Base-by-base conservation (phyloP, 2,797 vertebrate species). In the Coranthus polyacanthus region DNA sequence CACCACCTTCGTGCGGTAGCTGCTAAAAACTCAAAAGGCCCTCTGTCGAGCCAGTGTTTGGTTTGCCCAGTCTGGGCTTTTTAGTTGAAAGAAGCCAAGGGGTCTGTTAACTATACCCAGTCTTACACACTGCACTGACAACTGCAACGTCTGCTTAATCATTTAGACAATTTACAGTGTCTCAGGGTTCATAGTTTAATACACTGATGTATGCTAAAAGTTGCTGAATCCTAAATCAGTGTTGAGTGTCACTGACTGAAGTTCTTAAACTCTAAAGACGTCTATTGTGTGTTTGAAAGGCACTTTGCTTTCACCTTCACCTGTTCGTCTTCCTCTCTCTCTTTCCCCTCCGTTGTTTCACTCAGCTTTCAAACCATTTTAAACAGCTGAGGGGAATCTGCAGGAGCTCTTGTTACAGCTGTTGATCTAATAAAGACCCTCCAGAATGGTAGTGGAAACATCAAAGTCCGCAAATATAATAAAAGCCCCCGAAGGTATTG, bases 401-500 rank as follows among this genome's bases (percentile, higher is more conserved):
- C 72, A 38, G 55, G 36, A 70, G 75, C 63, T 81, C 79, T 62
- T 53, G 68, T 65, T 82, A 65, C 74, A 75, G 72, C 69, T 79
- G 63, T 86, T 86, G 66, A 81, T 85, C 72, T 58, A 76, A 82
- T 84, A 78, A 83, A 83, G 60, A 80, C 67, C 72, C 62, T 50
- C 69, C 62, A 69, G 64, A 75, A 67, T 51, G 8, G 9, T 29
- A 39, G 58, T 44, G 60, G 69, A 68, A 86, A 83, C 80, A 88
- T 87, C 83, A 87, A 88, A 85, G 84, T 83, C 65, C 4, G 20
- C 54, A 83, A 82, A 84, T 79, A 72, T 68, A 66, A 77, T 67
- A 84, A 87, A 81, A 80, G 55, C 43, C 60, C 84, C 70, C 2
- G 0, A 20, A 70, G 49, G 65, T 69, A 60, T 73, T 71, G 20